Percentiles rank a stretch among this genome's conserved stretches.
Conservation (phyloP, 2,113 vertebrate species). For the Seriola aureovittata region DNA sequence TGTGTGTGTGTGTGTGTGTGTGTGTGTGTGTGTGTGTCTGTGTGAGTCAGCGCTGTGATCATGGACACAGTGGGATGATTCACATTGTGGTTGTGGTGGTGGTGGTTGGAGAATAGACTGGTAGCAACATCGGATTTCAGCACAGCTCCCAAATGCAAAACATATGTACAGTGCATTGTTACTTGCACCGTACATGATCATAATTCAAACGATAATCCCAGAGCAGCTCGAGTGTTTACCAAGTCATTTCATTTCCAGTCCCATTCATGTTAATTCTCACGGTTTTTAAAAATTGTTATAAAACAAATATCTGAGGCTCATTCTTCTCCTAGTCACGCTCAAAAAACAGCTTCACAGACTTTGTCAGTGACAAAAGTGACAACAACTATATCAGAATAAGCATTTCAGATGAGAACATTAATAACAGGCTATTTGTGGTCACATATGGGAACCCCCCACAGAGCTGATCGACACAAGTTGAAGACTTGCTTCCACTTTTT, state of each 20-base stretch:
- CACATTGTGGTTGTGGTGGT: conserved; percentile 47
- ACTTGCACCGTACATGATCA: conserved; percentile 7
- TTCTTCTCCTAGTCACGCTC: neutral
- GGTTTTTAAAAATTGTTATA: neutral
- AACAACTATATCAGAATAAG: neutral
- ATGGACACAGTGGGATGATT: conserved; percentile 64
- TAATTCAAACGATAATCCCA: conserved; percentile 6
- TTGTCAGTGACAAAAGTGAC: neutral
- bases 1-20: neutral
- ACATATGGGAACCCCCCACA: neutral
- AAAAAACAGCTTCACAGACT: conserved; percentile 10
- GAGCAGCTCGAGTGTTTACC: neutral
- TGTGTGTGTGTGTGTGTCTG: conserved; percentile 17
- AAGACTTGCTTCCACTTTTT: neutral
- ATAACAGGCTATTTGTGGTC: neutral
- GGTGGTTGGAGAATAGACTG: conserved; percentile 48
- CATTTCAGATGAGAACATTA: neutral
- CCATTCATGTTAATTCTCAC: conserved; percentile 26
- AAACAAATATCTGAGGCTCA: conserved; percentile 6
- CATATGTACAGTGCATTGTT: conserved; percentile 28
- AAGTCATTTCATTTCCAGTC: conserved; percentile 4
- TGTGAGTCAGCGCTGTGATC: conserved; percentile 75
- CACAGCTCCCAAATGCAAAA: conserved; percentile 57
- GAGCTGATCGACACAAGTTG: neutral
- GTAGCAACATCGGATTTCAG: conserved; percentile 46